Evolutionary conservation across 2,113 vertebrate genomes (phyloP).

Genomic region (Euleptes europaea): DNA sequence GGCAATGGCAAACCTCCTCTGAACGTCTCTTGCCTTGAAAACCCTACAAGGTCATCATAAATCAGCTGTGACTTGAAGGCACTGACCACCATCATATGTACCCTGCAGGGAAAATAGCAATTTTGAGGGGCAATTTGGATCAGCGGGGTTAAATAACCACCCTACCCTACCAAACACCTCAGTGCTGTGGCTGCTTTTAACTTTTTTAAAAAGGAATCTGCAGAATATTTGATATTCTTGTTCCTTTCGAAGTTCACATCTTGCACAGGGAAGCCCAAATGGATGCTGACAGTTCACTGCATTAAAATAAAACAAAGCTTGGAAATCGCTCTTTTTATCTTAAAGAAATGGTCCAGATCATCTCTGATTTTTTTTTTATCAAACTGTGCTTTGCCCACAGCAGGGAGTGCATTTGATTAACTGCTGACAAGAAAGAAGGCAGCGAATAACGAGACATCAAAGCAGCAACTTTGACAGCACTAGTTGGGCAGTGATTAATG

Average conservation of each 20-base stretch:
- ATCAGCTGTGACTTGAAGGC: too few relatives aligned
- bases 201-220: too few relatives aligned
- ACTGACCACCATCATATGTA: too few relatives aligned
- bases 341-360: slow-evolving; percentile 62
- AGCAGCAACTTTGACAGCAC: slow-evolving; percentile 80
- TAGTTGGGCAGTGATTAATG: slow-evolving; percentile 85
- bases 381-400: slow-evolving; percentile 72
- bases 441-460: slow-evolving; percentile 80
- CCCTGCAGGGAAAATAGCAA: too few relatives aligned
- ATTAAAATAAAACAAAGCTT: not conserved
- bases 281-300: slow-evolving; percentile 4
- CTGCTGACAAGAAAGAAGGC: slow-evolving; percentile 75
- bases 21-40: too few relatives aligned
- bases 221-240: too few relatives aligned
- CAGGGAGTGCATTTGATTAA: slow-evolving; percentile 80
- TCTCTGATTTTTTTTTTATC: slow-evolving; percentile 48
- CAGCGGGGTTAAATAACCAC: too few relatives aligned
- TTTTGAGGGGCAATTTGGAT: too few relatives aligned
- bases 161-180: too few relatives aligned
- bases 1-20: too few relatives aligned
- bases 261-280: slow-evolving; percentile 19
- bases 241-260: not conserved
- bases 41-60: too few relatives aligned
- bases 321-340: slow-evolving; percentile 28
- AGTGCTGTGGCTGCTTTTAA: too few relatives aligned